Evolutionary conservation across 2,797 vertebrate species (phyloP).

Genomic region (Aulostomus chinensis): DNA sequence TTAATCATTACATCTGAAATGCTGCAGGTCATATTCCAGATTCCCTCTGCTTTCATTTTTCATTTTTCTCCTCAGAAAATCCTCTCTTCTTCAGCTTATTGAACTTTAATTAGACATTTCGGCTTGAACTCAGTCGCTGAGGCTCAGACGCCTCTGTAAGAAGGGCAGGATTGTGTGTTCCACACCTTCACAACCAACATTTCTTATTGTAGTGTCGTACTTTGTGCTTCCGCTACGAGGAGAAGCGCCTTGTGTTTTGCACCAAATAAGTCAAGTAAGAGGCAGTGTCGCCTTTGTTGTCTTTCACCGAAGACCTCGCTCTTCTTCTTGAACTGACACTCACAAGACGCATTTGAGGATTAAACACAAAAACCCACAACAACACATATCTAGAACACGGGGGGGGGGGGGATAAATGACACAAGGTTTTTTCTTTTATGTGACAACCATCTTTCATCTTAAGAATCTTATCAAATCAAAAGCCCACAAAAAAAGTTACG

Average conservation of each 20-base stretch:
- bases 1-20: slow-evolving; percentile 38
- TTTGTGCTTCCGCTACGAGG: not conserved
- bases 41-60: slow-evolving; percentile 23
- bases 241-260: slow-evolving; percentile 18
- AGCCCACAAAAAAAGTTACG: slow-evolving; percentile 16
- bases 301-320: slow-evolving; percentile 24
- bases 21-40: slow-evolving; percentile 37
- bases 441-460: slow-evolving; percentile 55
- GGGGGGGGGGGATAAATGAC: no score
- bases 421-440: slow-evolving; percentile 33
- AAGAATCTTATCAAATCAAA: slow-evolving; percentile 30
- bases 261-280: slow-evolving; percentile 17
- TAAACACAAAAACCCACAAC: no score
- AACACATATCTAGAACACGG: no score
- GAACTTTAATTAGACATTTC: slow-evolving; percentile 61
- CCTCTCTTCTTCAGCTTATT: slow-evolving; percentile 22
- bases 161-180: slow-evolving; percentile 15
- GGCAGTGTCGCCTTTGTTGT: slow-evolving; percentile 41
- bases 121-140: slow-evolving; percentile 31
- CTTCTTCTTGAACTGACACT: slow-evolving; percentile 15
- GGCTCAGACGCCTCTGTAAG: slow-evolving; percentile 8
- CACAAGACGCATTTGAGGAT: slow-evolving; percentile 50
- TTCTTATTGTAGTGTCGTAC: slow-evolving; percentile 41
- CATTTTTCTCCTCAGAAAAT: slow-evolving; percentile 25
- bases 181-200: slow-evolving; percentile 20